Evolutionary conservation across 2,113 vertebrate species (phyloP).

Genomic region (Hassar affinis): DNA sequence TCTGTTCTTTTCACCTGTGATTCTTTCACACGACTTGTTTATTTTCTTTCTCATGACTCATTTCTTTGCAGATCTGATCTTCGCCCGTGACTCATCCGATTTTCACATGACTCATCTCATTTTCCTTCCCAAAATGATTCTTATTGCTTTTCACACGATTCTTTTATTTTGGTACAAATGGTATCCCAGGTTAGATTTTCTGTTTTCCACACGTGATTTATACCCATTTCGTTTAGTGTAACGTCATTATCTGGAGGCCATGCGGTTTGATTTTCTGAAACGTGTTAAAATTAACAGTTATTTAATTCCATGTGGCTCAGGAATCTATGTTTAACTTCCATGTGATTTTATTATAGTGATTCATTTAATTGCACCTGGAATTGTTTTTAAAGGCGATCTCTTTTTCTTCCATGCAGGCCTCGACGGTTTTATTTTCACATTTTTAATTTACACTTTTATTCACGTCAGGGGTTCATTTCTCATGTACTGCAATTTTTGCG

Average conservation of each 20-base stretch:
- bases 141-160: neutral
- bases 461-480: too few species aligned
- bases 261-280: too few species aligned
- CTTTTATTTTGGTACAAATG: neutral
- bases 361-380: neutral
- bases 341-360: neutral
- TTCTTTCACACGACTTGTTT: neutral
- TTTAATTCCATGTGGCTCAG: neutral
- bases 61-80: neutral
- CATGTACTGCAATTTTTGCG: neutral
- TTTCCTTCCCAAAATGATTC: neutral
- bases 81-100: neutral
- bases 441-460: neutral
- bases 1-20: neutral
- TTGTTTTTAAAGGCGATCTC: too few species aligned
- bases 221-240: neutral
- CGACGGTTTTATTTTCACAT: neutral
- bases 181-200: neutral
- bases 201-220: neutral
- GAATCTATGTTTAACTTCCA: neutral
- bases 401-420: too few species aligned
- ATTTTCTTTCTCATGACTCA: neutral
- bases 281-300: too few species aligned
- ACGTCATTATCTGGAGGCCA: neutral
- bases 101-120: neutral